Evolutionary conservation across 2,888 invertebrate genomes (phyloP).

Genomic region (Lysandra coridon): DNA sequence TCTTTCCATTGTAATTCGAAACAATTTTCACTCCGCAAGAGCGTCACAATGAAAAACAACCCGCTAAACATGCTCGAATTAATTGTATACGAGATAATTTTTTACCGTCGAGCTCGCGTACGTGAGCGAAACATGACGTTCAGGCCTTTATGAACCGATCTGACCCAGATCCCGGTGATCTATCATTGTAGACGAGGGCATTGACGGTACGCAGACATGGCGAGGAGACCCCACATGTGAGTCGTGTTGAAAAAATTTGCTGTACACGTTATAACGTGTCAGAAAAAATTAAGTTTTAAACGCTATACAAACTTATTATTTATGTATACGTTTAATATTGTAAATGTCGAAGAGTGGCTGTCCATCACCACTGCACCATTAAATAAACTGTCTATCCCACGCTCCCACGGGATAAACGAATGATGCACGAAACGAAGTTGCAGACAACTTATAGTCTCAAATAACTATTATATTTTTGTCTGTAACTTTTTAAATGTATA

Average conservation of each 20-base stretch:
- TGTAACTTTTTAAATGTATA: too few species aligned
- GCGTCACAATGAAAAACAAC: background rate
- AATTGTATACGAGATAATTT: conserved; percentile 14
- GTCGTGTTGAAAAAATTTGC: background rate
- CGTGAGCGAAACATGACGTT: conserved; percentile 28
- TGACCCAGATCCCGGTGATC: conserved; percentile 44
- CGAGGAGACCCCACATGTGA: background rate
- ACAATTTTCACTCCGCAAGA: background rate
- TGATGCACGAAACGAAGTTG: too few species aligned
- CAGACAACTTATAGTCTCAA: too few species aligned
- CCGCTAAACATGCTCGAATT: background rate
- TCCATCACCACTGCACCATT: too few species aligned
- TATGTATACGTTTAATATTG: too few species aligned
- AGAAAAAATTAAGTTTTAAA: too few species aligned
- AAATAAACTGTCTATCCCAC: too few species aligned
- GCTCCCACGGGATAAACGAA: too few species aligned
- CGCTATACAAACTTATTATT: too few species aligned
- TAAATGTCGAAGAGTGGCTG: too few species aligned
- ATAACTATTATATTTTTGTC: too few species aligned
- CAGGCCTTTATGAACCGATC: conserved; percentile 33
- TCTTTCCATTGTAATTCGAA: background rate
- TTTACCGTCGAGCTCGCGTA: conserved; percentile 18
- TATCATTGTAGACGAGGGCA: conserved; percentile 45
- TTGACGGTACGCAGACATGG: conserved; percentile 34
- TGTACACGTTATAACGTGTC: background rate